Evolutionary conservation across 2,888 invertebrate species (phyloP).

Genomic region (Sepiola atlantica): DNA sequence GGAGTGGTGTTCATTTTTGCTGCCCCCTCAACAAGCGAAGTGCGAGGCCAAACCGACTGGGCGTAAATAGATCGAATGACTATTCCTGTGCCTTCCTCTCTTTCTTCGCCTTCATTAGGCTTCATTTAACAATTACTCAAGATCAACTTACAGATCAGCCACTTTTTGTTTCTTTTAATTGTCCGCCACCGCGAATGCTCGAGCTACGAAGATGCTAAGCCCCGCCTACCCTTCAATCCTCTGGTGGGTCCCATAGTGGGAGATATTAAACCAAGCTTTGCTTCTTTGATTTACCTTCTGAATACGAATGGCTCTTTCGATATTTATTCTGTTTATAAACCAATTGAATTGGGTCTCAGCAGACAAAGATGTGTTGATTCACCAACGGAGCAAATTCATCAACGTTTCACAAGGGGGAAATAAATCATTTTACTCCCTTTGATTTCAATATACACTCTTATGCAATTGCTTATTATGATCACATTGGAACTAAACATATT

Average conservation of each 20-base stretch:
- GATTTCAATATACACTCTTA: neutral
- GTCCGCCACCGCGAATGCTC: neutral
- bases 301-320: neutral
- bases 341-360: neutral
- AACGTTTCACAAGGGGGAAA: neutral
- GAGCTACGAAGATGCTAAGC: neutral
- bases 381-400: neutral
- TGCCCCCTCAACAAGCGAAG: neutral
- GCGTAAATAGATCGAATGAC: neutral
- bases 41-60: neutral
- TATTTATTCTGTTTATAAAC: neutral
- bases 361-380: neutral
- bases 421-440: neutral
- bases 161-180: constrained; percentile 32
- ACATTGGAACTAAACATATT: no score
- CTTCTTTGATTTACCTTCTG: neutral
- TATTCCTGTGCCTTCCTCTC: neutral
- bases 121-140: constrained; percentile 32
- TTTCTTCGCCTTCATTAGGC: constrained; percentile 2
- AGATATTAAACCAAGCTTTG: neutral
- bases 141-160: neutral
- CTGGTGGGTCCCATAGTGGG: neutral
- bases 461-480: no score
- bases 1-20: constrained; percentile 32
- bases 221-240: neutral